Base-by-base conservation (phyloP, 1,140 invertebrate species). In the Drosophila kanapiae region DNA sequence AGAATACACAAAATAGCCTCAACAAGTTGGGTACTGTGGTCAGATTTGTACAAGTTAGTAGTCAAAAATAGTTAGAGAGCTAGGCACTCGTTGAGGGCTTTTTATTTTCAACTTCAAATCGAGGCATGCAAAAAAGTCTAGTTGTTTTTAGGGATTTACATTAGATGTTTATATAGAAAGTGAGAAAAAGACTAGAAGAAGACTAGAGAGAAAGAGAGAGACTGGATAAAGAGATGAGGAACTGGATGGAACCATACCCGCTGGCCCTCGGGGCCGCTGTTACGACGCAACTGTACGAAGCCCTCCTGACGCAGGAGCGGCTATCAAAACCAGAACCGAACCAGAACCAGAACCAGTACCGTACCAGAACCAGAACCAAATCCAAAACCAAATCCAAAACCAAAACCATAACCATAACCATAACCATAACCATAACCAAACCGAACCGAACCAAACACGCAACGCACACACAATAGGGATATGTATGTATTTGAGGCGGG, bases 221-320 rank as follows among this genome's bases (percentile, higher is more conserved):
- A 68, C 67, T 85, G 70, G 78, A 86, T 75, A 80, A 81, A 75
- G 70, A 77, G 72, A 86, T 71, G 70, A 77, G 69, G 68, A 87
- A 78, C 77, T 72, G 68, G 40, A 64, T 79, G 75, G 67, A 85
- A 84, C 75, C 91, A 91, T 92, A 92, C 91, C 91, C 91, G 87
- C 80, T 92, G 91, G 65, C 91, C 91, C 78, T 92, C 91, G 62
- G 91, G 91, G 71, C 91, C 91, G 82, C 91, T 92, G 91, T 92
- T 92, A 62, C 91, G 91, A 70, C 91, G 91, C 84, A 92, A 92
- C 74, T 92, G 91, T 72, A 92, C 75, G 85, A 92, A 92, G 87
- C 91, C 91, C 82, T 92, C 91, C 91, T 92, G 91, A 74, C 91
- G 91, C 75, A 92, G 82, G 72, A 90, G 91, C 80, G 91, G 91